Evolutionary conservation across 2,797 vertebrate species (phyloP).

Genomic region (Pipistrellus nathusii): DNA sequence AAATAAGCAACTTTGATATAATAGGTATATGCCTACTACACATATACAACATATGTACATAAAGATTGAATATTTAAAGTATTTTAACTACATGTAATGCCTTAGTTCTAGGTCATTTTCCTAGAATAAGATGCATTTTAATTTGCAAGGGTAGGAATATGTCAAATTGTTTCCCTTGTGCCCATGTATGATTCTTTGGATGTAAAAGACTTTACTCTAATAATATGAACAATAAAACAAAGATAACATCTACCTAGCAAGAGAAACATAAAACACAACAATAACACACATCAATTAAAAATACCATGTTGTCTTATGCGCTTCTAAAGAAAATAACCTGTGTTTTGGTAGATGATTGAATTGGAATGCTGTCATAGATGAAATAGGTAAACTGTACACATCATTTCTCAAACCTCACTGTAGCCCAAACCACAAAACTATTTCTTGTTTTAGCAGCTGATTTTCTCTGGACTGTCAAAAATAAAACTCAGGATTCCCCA

Average conservation of each 20-base stretch:
- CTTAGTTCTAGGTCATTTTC: neutral
- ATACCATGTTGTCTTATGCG: neutral
- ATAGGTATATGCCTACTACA: neutral
- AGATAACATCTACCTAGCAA: neutral
- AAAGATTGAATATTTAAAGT: conserved; percentile 19
- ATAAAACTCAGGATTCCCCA: neutral
- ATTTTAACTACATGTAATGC: neutral
- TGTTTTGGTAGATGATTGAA: neutral
- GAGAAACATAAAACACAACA: neutral
- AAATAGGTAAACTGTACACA: neutral
- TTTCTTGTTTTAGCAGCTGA: neutral
- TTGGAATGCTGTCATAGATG: neutral
- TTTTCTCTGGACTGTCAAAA: neutral
- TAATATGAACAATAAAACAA: neutral
- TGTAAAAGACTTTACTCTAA: neutral
- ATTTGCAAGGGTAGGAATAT: neutral
- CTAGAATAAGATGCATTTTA: conserved; percentile 31
- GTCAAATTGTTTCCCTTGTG: neutral
- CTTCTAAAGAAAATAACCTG: neutral
- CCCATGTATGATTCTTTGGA: neutral
- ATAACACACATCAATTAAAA: neutral
- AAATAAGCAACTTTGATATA: neutral
- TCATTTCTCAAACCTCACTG: neutral
- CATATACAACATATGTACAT: neutral
- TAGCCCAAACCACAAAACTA: neutral